A percentile compares a stretch with the other conserved stretches of the same genome.
These are phyloP conservation scores for Xenentodon cancila DNA, from an alignment of 2,797 vertebrate species.

Conservation along the genomic window DNA sequence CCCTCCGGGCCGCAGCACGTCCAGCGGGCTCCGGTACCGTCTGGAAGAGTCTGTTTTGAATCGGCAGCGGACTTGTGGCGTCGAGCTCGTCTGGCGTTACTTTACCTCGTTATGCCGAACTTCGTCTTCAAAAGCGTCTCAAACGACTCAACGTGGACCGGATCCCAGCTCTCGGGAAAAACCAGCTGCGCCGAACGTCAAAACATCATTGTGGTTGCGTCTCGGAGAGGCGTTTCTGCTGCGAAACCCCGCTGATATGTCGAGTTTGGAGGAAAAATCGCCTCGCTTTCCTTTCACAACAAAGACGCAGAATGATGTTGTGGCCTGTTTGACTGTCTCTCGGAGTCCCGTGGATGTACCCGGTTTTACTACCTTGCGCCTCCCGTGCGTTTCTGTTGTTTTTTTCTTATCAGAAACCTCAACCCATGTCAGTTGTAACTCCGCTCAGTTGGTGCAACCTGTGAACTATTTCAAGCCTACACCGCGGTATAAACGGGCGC, in stretches of 20 bases:
- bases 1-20: too few species aligned
- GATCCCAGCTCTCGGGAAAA: conserved; percentile 55
- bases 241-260: background rate
- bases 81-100: conserved; percentile 17
- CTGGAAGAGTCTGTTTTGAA: background rate
- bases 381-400: fast-evolving
- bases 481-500: conserved; percentile 4
- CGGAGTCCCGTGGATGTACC: background rate
- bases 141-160: conserved; percentile 2
- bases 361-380: conserved; percentile 1
- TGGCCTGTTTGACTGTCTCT: conserved; percentile 21
- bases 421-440: background rate
- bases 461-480: fast-evolving
- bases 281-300: conserved; percentile 63
- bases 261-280: conserved; percentile 23
- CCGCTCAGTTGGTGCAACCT: background rate
- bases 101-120: conserved; percentile 63
- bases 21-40: background rate
- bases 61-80: conserved; percentile 9
- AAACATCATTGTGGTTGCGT: conserved; percentile 42
- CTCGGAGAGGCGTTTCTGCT: background rate
- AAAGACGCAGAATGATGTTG: conserved; percentile 73
- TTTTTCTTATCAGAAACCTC: fast-evolving
- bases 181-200: conserved; percentile 32
- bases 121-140: conserved; percentile 25